A percentile compares a stretch with the other conserved stretches of the same genome.
Evolutionary conservation across 2,888 invertebrate genomes (phyloP).

Genomic region (Teinopalpus imperialis): DNA sequence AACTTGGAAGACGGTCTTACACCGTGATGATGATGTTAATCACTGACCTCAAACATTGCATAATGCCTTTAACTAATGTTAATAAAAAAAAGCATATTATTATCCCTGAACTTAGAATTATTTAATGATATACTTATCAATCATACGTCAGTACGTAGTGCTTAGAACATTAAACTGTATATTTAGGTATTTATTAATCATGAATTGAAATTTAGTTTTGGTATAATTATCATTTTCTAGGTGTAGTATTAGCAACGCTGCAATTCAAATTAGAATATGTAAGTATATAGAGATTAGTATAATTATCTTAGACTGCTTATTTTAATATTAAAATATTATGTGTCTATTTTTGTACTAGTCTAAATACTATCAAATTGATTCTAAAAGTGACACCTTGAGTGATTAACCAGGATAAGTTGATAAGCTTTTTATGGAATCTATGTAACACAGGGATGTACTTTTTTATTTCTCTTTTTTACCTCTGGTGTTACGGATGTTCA

Average conservation of each 20-base stretch:
- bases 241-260: conserved; percentile 4
- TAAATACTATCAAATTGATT: no score
- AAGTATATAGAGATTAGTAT: neutral
- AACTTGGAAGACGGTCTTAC: no score
- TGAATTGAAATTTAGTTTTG: conserved; percentile 4
- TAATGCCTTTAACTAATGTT: conserved; percentile 1
- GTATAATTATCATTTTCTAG: conserved; percentile 14
- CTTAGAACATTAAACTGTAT: neutral
- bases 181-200: neutral
- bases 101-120: conserved; percentile 9
- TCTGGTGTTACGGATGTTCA: no score
- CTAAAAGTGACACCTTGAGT: no score
- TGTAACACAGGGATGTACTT: no score
- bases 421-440: no score
- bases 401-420: no score
- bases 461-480: no score
- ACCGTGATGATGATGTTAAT: neutral
- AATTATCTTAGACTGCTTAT: no score
- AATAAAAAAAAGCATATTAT: conserved; percentile 13
- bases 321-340: no score
- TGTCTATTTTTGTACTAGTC: no score
- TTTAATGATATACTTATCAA: conserved; percentile 18
- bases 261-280: conserved; percentile 1
- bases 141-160: conserved; percentile 7
- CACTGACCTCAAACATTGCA: conserved; percentile 4